Conservation (phyloP, 2,113 vertebrate species). For the Sapajus apella region DNA sequence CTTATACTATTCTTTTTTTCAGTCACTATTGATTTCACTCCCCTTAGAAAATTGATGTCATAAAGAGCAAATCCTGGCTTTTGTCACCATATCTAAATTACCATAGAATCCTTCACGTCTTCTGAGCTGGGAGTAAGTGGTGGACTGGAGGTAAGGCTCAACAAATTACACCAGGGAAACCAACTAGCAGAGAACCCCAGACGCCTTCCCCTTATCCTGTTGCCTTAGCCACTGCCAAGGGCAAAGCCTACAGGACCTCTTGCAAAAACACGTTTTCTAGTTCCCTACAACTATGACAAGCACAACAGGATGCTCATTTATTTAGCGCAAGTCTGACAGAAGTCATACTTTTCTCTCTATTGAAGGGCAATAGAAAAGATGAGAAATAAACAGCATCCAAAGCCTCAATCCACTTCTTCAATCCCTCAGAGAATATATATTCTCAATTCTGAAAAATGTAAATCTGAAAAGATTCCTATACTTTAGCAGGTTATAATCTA, state of each 20-base stretch:
- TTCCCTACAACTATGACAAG: slow-evolving; percentile 16
- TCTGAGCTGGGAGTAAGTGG: background rate
- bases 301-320: slow-evolving; percentile 60
- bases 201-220: background rate
- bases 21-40: background rate
- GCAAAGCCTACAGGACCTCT: background rate
- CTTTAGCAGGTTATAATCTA: background rate
- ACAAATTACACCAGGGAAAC: background rate
- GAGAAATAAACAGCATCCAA: background rate
- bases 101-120: background rate
- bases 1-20: background rate
- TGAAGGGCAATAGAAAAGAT: background rate
- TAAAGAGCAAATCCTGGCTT: slow-evolving; percentile 11
- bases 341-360: background rate
- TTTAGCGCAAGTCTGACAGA: slow-evolving; percentile 37
- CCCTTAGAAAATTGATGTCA: slow-evolving; percentile 6
- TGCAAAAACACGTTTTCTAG: slow-evolving; percentile 51
- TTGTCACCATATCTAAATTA: background rate
- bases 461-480: background rate
- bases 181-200: background rate
- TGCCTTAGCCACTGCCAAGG: slow-evolving; percentile 55
- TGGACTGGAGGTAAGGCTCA: background rate
- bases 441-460: background rate
- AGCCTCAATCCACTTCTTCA: background rate
- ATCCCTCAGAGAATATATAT: background rate